A percentile compares a stretch with the other conserved stretches of the same genome.
Evolutionary conservation across 2,888 invertebrate species (phyloP).

Genomic region (Pseudococcus longispinus): DNA sequence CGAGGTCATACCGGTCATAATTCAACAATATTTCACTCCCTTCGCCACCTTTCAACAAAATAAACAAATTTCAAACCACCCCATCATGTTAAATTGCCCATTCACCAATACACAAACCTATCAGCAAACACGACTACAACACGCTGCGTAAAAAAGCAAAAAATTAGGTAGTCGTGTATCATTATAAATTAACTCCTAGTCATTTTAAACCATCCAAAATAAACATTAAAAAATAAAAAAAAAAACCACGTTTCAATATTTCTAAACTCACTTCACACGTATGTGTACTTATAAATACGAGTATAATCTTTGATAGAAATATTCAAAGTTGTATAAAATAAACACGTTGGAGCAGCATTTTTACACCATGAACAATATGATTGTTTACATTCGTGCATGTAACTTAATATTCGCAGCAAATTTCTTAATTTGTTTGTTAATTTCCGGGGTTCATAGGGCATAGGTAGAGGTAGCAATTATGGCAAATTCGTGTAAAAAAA

Average conservation of each 20-base stretch:
- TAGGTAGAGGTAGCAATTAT: slow-evolving; percentile 23
- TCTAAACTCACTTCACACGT: background rate
- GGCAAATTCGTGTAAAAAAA: slow-evolving; percentile 9
- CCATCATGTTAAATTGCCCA: background rate
- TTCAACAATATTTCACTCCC: too few species aligned
- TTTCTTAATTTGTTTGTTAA: slow-evolving; percentile 22
- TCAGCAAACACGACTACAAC: background rate
- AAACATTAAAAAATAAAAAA: background rate
- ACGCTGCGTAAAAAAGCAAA: background rate
- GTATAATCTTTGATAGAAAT: background rate
- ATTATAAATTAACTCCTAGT: background rate
- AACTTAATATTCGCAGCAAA: background rate
- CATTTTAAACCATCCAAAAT: background rate
- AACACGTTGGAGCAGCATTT: background rate
- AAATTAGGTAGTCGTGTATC: background rate
- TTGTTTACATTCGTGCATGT: slow-evolving; percentile 11
- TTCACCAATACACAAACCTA: background rate
- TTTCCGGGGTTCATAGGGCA: slow-evolving; percentile 42
- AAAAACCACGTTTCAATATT: background rate
- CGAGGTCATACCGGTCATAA: too few species aligned
- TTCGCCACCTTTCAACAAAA: too few species aligned
- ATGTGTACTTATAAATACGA: background rate
- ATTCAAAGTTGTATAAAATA: background rate
- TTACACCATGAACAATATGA: background rate
- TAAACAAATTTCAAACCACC: too few species aligned